Percentiles rank a stretch among this genome's conserved stretches.
These are phyloP conservation scores for Stenurella melanura DNA, from an alignment of 2,888 invertebrate genomes.

Conservation along the genomic window DNA sequence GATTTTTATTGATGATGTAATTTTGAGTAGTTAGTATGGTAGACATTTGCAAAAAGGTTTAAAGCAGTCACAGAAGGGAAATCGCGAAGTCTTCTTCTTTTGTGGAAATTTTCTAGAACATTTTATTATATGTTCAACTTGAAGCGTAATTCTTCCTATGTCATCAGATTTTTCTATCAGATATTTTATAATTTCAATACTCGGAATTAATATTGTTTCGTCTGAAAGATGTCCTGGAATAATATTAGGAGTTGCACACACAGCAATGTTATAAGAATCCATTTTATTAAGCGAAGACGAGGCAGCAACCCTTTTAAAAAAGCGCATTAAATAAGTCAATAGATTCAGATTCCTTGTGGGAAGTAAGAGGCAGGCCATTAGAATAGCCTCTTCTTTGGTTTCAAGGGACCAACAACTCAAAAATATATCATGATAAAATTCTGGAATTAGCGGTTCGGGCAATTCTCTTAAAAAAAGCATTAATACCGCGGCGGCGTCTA, in stretches of 20 bases:
- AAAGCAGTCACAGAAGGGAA: neutral
- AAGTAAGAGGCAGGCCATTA: constrained; percentile 81
- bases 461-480: constrained; percentile 89
- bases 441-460: constrained; percentile 88
- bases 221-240: constrained; percentile 28
- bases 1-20: neutral
- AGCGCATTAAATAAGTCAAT: constrained; percentile 86
- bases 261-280: constrained; percentile 38
- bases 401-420: constrained; percentile 79
- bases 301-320: constrained; percentile 45
- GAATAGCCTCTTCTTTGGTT: constrained; percentile 77
- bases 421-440: constrained; percentile 83
- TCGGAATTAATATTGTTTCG: constrained; percentile 25
- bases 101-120: neutral
- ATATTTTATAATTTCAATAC: constrained; percentile 33
- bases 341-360: constrained; percentile 86
- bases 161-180: constrained; percentile 39
- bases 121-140: constrained; percentile 16
- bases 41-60: neutral
- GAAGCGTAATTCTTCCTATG: constrained; percentile 46
- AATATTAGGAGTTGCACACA: constrained; percentile 43
- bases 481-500: constrained; percentile 89
- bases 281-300: constrained; percentile 41
- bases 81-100: neutral
- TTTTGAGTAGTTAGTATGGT: neutral